A percentile compares a stretch with the other conserved stretches of the same genome.
Conservation (phyloP, 2,888 invertebrate species). For the Ramazzottius varieornatus region DNA sequence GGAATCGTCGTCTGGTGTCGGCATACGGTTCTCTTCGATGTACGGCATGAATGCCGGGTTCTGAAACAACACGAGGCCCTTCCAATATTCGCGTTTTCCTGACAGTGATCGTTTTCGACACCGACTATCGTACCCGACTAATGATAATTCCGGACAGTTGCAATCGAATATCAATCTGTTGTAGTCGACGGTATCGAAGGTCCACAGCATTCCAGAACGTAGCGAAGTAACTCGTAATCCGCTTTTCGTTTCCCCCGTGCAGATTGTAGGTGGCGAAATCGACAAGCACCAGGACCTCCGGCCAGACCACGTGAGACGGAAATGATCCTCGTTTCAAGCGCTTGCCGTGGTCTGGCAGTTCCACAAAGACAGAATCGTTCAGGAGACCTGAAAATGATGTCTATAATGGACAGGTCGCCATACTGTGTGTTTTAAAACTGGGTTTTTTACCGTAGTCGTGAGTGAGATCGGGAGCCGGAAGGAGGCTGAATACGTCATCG, state of each 20-base stretch:
- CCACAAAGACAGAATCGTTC: background rate
- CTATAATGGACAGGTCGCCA: background rate
- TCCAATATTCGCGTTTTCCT: background rate
- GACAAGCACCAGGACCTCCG: background rate
- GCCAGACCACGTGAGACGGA: background rate
- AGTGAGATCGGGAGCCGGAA: background rate
- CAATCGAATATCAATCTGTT: slow-evolving; percentile 68
- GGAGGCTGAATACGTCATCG: background rate
- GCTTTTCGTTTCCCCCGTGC: slow-evolving; percentile 46
- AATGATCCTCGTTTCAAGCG: background rate
- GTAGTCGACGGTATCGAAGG: slow-evolving; percentile 61
- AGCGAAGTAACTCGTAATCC: slow-evolving; percentile 74
- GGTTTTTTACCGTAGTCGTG: too few species aligned
- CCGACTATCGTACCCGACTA: slow-evolving; percentile 44
- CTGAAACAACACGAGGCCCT: background rate
- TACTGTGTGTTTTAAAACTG: background rate
- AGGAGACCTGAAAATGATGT: background rate
- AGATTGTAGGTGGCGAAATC: slow-evolving; percentile 26
- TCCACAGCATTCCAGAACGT: slow-evolving; percentile 90
- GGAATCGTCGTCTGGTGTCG: slow-evolving; percentile 1
- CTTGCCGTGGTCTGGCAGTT: background rate
- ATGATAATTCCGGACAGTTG: slow-evolving; percentile 84
- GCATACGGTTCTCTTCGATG: slow-evolving; percentile 1
- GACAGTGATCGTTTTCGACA: too few species aligned
- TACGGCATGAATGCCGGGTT: slow-evolving; percentile 1